phyloP scores from a whole-genome alignment of 2,888 invertebrate species.

The Xestia ashworthii region DNA sequence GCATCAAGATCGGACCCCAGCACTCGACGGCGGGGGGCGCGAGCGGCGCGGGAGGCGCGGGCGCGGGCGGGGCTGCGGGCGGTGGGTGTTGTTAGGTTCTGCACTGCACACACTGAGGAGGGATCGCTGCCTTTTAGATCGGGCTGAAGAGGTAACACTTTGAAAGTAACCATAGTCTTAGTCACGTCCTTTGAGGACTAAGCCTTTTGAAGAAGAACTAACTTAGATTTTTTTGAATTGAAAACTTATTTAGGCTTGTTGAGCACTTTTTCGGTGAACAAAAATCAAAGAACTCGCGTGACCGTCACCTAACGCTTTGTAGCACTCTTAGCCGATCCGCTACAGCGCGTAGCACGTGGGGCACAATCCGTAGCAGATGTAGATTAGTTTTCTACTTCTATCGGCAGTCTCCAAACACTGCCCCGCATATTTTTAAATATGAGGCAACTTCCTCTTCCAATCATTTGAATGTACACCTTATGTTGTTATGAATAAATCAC shows the following conservation, averaged over 20 bases:
- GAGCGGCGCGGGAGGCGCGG: constrained; percentile 94
- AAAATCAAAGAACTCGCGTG: no score
- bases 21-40: constrained; percentile 97
- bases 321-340: no score
- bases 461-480: constrained; percentile 8
- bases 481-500: not conserved
- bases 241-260: no score
- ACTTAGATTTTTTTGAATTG: no score
- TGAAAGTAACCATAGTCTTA: not conserved
- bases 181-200: not conserved
- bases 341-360: no score
- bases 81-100: constrained; percentile 97
- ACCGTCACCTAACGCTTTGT: no score
- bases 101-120: constrained; percentile 87
- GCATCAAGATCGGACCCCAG: constrained; percentile 99
- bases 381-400: no score
- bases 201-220: not conserved
- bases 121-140: constrained; percentile 57
- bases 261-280: no score
- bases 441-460: not conserved
- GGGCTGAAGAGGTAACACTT: constrained; percentile 64
- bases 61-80: constrained; percentile 95
- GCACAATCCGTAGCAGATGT: no score
- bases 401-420: no score
- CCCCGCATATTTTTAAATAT: not conserved